These are phyloP conservation scores for Etheostoma spectabile DNA, from an alignment of 2,113 vertebrate genomes.

Conservation along the genomic window DNA sequence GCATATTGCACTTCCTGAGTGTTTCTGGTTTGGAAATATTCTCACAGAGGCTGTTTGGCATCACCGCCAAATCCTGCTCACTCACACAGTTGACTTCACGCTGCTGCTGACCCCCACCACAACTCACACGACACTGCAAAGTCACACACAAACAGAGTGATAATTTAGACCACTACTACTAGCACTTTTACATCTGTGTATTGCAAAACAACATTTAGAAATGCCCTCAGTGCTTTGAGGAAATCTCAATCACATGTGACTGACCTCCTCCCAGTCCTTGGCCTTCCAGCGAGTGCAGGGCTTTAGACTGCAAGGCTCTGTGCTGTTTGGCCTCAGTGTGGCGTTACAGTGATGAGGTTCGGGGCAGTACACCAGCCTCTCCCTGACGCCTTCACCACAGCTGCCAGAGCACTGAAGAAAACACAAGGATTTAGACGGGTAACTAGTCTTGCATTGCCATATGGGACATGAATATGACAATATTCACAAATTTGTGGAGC, in stretches of 20 bases:
- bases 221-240: background rate
- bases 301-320: slow-evolving; percentile 75
- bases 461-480: background rate
- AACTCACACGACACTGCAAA: slow-evolving; percentile 81
- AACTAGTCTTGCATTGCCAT: too few species aligned
- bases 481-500: background rate
- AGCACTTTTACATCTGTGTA: background rate
- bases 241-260: background rate
- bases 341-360: slow-evolving; percentile 74
- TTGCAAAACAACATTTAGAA: slow-evolving; percentile 1
- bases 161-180: background rate
- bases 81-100: slow-evolving; percentile 76
- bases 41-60: slow-evolving; percentile 77
- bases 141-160: slow-evolving; percentile 19
- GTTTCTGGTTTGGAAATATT: slow-evolving; percentile 74
- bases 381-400: slow-evolving; percentile 78
- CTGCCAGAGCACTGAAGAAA: slow-evolving; percentile 79
- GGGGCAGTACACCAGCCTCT: slow-evolving; percentile 81
- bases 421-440: background rate
- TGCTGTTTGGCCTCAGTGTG: slow-evolving; percentile 77
- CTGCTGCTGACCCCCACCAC: slow-evolving; percentile 80
- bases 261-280: slow-evolving; percentile 80
- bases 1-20: slow-evolving; percentile 76
- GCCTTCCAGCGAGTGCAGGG: slow-evolving; percentile 77
- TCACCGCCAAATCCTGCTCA: slow-evolving; percentile 58